These are phyloP conservation scores for Athrips mouffetella DNA, from an alignment of 2,888 invertebrate genomes.

Conservation along the genomic window DNA sequence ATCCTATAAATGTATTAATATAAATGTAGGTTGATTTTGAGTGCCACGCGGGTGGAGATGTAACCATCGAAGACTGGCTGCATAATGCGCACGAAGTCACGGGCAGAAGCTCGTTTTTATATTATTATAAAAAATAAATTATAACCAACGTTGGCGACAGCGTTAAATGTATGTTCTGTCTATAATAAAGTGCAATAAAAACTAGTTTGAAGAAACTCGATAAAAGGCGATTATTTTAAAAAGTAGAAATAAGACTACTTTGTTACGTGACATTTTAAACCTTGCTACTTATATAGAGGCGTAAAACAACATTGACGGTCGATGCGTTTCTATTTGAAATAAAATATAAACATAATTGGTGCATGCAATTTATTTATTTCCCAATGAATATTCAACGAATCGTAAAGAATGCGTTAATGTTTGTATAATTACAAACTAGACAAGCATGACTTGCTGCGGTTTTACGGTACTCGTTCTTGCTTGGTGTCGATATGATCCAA, in stretches of 20 bases:
- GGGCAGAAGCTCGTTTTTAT: no score
- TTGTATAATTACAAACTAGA: conserved; percentile 6
- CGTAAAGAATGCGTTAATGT: conserved; percentile 10
- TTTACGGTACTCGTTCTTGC: conserved; percentile 4
- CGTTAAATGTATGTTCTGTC: conserved; percentile 17
- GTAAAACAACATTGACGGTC: conserved; percentile 6
- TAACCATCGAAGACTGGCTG: no score
- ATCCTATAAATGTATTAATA: no score
- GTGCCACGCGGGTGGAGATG: no score
- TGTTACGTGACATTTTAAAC: conserved; percentile 24
- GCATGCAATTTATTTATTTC: conserved; percentile 23
- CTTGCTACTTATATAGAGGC: conserved; percentile 4
- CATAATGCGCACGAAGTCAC: no score
- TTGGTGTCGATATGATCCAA: background rate
- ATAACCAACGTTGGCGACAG: conserved; percentile 18
- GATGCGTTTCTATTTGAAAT: conserved; percentile 12
- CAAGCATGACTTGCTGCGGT: conserved; percentile 11
- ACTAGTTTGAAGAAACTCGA: conserved; percentile 25
- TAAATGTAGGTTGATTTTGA: no score
- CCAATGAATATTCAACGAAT: conserved; percentile 10
- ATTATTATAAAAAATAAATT: conserved; percentile 13
- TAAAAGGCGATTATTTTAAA: conserved; percentile 27
- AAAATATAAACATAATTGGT: conserved; percentile 20
- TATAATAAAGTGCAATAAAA: conserved; percentile 23
- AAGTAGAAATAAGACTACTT: conserved; percentile 24